Evolutionary conservation across 2,113 vertebrate species (phyloP).

Genomic region (Pandion haliaetus): DNA sequence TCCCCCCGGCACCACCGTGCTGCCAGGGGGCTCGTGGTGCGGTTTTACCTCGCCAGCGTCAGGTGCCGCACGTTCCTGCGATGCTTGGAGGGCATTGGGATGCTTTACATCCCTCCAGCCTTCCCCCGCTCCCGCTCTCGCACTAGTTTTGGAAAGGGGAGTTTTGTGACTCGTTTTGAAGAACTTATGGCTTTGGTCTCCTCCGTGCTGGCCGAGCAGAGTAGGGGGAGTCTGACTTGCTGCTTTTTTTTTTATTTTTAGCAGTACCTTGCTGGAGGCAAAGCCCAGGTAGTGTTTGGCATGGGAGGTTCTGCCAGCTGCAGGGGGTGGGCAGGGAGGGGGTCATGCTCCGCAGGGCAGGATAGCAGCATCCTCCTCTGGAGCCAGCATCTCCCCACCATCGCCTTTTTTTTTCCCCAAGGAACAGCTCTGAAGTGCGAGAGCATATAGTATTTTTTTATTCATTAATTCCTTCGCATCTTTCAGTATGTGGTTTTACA

Average conservation of each 20-base stretch:
- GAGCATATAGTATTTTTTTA: background rate
- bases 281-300: background rate
- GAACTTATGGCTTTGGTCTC: background rate
- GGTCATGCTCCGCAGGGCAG: too few relatives aligned
- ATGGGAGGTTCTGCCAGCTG: background rate
- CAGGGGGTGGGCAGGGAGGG: background rate
- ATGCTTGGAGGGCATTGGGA: background rate
- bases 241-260: background rate
- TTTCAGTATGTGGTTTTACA: background rate
- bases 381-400: background rate
- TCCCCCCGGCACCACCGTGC: background rate
- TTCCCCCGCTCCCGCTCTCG: background rate
- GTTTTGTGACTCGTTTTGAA: background rate
- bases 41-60: background rate
- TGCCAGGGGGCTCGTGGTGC: background rate
- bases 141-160: background rate
- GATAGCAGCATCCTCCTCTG: background rate
- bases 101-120: background rate
- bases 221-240: too few relatives aligned
- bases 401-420: background rate
- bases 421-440: background rate
- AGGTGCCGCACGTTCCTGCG: fast-evolving
- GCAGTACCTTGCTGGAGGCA: background rate
- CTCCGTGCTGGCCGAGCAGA: background rate
- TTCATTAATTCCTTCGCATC: constrained; percentile 24